Percentiles rank a stretch among this genome's conserved stretches.
These are phyloP conservation scores for Diploptera punctata DNA, from an alignment of 2,888 invertebrate genomes.

Conservation along the genomic window DNA sequence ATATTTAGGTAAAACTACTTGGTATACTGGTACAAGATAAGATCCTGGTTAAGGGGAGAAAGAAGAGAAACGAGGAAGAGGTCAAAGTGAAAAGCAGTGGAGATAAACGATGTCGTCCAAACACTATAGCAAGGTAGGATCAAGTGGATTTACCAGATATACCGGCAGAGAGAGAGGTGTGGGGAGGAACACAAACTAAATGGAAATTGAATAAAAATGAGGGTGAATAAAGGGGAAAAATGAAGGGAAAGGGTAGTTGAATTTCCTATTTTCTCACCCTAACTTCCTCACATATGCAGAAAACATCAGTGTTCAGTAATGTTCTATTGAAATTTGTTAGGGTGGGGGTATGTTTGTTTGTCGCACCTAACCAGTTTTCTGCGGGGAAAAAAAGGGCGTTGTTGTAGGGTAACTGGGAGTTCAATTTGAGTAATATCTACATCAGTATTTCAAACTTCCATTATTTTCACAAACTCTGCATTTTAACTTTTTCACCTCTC, in stretches of 20 bases:
- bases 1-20: too few species aligned
- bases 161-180: not conserved
- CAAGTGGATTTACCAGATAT: not conserved
- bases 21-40: too few species aligned
- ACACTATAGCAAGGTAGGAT: not conserved
- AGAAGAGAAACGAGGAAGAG: too few species aligned
- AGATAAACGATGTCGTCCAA: not conserved
- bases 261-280: conserved; percentile 27
- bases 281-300: not conserved
- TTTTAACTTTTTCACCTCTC: too few species aligned
- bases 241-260: conserved; percentile 3
- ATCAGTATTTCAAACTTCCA: not conserved
- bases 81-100: too few species aligned
- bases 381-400: not conserved
- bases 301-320: conserved; percentile 11
- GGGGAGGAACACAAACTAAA: not conserved
- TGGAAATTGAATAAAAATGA: conserved; percentile 31
- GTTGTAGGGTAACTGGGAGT: not conserved
- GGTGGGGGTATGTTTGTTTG: conserved; percentile 6
- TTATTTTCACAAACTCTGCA: too few species aligned
- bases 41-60: too few species aligned
- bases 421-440: conserved; percentile 6
- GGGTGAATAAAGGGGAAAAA: conserved; percentile 24
- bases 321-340: not conserved
- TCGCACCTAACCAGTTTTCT: not conserved